Evolutionary conservation across 2,113 vertebrate genomes (phyloP), one percentile per base, ranked within the genome.

Genomic region (Corydoras maculifer): DNA sequence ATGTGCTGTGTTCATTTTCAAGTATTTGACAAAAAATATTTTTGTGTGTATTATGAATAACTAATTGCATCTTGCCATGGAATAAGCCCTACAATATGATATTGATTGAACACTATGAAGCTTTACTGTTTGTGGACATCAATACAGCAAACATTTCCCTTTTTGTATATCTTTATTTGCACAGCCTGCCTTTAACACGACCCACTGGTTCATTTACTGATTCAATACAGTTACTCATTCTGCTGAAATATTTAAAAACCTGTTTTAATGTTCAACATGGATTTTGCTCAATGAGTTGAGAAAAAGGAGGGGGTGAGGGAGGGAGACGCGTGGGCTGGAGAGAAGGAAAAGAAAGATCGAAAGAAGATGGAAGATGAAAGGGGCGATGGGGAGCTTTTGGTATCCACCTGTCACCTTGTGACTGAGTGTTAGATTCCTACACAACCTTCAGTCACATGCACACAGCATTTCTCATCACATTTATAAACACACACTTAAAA

Each of bases 111-210:
- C 69, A 70, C 75, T 77, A 80, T 70, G 79, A 81, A 69, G 78
- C 70, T 78, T 83, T 71, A 80, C 79, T 54, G 69, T 74, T 51
- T 65, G 70, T n/a, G 58, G 35, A 76, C 58, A 84, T 88, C 78
- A 78, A 81, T 86, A 70, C 60, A 76, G 62, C 78, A 82, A 82
- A 81, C 82, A 80, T 83, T 80, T 86, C 78, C 76, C 75, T 70
- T 70, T 76, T 82, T 84, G 76, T 82, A 78, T 74, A 79, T 83
- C 69, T 69, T 75, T 68, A 78, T 80, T 69, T 65, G 80, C 72
- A 69, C 69, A 64, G 69, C 49, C 25, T 29, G 82, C 82, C 81
- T 74, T 49, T 6, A 81, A 81, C 74, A 77, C 50, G 75, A 77
- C 70, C 75, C 59, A 77, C 75, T 64, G 77, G 75, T 61, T 51